phyloP scores from a whole-genome alignment of 1,140 invertebrate genomes.

The Gonatopus flavifemur region DNA sequence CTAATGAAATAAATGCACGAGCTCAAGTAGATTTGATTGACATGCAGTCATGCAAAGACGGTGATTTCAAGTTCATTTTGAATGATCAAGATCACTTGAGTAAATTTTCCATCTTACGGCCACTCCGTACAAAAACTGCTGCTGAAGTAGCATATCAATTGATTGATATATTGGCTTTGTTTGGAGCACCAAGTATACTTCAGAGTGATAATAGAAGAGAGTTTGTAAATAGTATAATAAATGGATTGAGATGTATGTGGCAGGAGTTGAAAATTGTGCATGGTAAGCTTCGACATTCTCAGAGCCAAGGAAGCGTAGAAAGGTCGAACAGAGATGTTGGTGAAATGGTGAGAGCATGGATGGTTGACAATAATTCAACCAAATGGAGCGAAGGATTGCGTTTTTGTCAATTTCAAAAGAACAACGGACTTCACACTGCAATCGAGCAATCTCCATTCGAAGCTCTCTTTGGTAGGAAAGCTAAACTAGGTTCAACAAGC shows the following conservation, averaged over 20 bases:
- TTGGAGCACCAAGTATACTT: slow-evolving; percentile 1
- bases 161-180: slow-evolving; percentile 3
- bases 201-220: background rate
- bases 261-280: slow-evolving; percentile 46
- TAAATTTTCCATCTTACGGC: background rate
- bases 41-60: background rate
- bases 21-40: no score
- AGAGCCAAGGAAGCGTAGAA: slow-evolving; percentile 8
- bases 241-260: slow-evolving; percentile 40
- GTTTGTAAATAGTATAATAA: background rate
- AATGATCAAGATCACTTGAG: background rate
- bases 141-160: background rate
- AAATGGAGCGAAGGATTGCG: slow-evolving; percentile 6
- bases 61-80: background rate
- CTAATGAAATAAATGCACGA: no score
- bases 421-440: slow-evolving; percentile 21
- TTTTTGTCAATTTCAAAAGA: slow-evolving; percentile 42
- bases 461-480: slow-evolving; percentile 30
- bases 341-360: slow-evolving; percentile 43
- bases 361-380: slow-evolving; percentile 30
- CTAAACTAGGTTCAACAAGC: slow-evolving; percentile 22
- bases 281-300: slow-evolving; percentile 29
- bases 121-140: background rate
- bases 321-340: slow-evolving; percentile 1
- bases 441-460: slow-evolving; percentile 31